These are phyloP conservation scores for Gordius sp. DNA, from an alignment of 2,888 invertebrate species.

Conservation along the genomic window DNA sequence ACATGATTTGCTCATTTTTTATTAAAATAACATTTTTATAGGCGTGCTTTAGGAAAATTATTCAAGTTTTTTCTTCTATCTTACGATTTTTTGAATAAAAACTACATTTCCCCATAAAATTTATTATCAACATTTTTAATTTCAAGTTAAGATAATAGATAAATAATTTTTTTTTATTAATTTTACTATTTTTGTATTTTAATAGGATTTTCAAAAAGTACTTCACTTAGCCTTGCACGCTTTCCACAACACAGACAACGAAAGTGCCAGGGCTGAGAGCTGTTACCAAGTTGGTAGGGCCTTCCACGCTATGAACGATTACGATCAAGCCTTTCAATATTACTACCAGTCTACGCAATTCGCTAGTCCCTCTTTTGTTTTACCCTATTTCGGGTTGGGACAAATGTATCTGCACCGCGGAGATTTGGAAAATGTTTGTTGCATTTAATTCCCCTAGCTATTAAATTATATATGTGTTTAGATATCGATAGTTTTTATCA, in stretches of 20 bases:
- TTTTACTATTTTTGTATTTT: no score
- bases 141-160: no score
- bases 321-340: constrained; percentile 32
- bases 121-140: no score
- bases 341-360: constrained; percentile 87
- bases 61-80: no score
- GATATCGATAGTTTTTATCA: neutral
- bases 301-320: constrained; percentile 54
- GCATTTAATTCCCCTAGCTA: no score
- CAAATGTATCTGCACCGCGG: constrained; percentile 96
- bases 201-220: constrained; percentile 65
- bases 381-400: constrained; percentile 88
- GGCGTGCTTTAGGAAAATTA: no score
- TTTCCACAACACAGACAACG: constrained; percentile 84
- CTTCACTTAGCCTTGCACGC: constrained; percentile 84
- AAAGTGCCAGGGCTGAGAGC: constrained; percentile 55
- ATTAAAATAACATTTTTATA: no score
- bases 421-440: constrained; percentile 45
- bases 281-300: constrained; percentile 86
- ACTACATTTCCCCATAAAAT: no score
- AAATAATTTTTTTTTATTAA: no score
- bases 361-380: constrained; percentile 67
- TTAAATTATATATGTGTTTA: neutral
- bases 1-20: no score
- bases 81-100: no score